These are phyloP conservation scores for Venturia canescens DNA, from an alignment of 1,140 invertebrate species.

Conservation along the genomic window DNA sequence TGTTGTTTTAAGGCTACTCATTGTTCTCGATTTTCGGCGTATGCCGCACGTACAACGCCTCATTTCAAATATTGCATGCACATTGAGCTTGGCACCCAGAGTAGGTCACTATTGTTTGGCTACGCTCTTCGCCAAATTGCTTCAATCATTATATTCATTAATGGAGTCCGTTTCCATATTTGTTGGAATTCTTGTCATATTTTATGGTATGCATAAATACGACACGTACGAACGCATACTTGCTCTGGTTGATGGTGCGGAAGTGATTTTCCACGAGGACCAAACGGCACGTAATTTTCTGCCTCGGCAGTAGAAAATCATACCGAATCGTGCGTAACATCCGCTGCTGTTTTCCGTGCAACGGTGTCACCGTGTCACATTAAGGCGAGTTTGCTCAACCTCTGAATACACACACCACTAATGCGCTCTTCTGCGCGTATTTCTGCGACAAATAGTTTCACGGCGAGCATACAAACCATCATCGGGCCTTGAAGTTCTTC, in stretches of 20 bases:
- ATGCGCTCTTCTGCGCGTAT: not conserved
- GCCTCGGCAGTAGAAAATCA: not conserved
- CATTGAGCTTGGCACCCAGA: not conserved
- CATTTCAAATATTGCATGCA: not conserved
- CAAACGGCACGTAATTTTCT: constrained; percentile 20
- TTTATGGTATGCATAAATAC: not conserved
- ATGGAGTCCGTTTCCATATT: not conserved
- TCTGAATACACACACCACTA: not conserved
- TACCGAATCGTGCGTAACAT: constrained; percentile 8
- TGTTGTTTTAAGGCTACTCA: not conserved
- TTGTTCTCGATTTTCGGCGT: not conserved
- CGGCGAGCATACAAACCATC: not conserved
- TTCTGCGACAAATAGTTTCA: not conserved
- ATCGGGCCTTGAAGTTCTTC: not conserved
- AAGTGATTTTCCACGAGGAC: constrained; percentile 1
- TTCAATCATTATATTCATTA: constrained; percentile 23
- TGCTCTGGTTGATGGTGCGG: not conserved
- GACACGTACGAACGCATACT: not conserved
- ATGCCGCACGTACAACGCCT: not conserved
- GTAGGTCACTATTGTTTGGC: constrained; percentile 21
- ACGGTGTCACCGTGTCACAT: constrained; percentile 1
- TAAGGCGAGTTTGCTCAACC: constrained; percentile 19
- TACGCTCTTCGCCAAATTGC: constrained; percentile 20
- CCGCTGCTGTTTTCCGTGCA: not conserved
- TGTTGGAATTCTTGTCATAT: not conserved